Conservation (phyloP, 2,888 invertebrate genomes). For the Agrochola lota region DNA sequence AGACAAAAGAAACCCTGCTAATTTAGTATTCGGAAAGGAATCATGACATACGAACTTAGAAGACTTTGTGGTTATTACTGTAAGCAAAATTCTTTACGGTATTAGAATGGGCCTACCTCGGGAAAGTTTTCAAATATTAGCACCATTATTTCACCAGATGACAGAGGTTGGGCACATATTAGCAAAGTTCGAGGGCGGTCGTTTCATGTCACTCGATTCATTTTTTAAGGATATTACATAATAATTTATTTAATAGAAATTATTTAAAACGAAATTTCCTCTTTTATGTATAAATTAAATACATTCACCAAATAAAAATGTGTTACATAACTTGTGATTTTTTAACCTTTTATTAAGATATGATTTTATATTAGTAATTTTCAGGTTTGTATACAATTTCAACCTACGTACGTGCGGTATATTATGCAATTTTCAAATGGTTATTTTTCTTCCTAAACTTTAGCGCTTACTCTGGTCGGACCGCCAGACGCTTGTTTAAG, state of each 20-base stretch:
- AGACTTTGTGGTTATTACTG: conserved; percentile 81
- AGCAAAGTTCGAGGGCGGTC: conserved; percentile 85
- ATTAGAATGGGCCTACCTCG: conserved; percentile 83
- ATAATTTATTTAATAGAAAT: conserved; percentile 63
- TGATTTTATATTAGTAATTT: background rate
- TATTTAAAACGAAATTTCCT: conserved; percentile 25
- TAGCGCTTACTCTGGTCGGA: background rate
- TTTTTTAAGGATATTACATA: conserved; percentile 76
- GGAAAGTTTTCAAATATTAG: conserved; percentile 90
- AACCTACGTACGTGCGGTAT: background rate
- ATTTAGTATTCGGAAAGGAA: conserved; percentile 68
- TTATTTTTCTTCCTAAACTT: background rate
- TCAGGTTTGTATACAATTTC: background rate
- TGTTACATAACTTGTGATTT: too few relatives aligned
- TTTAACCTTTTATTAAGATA: background rate
- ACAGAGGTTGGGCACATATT: conserved; percentile 90
- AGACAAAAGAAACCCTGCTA: conserved; percentile 48
- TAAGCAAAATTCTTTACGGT: conserved; percentile 86
- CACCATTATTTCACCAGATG: conserved; percentile 89
- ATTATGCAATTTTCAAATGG: background rate
- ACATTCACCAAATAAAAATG: background rate
- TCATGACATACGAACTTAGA: conserved; percentile 77
- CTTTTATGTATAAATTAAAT: background rate
- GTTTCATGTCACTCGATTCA: conserved; percentile 82
- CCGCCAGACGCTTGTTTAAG: conserved; percentile 31